Evolutionary conservation across 2,797 vertebrate species (phyloP), one percentile per base, ranked within the genome.

Genomic region (Gallirallus australis): DNA sequence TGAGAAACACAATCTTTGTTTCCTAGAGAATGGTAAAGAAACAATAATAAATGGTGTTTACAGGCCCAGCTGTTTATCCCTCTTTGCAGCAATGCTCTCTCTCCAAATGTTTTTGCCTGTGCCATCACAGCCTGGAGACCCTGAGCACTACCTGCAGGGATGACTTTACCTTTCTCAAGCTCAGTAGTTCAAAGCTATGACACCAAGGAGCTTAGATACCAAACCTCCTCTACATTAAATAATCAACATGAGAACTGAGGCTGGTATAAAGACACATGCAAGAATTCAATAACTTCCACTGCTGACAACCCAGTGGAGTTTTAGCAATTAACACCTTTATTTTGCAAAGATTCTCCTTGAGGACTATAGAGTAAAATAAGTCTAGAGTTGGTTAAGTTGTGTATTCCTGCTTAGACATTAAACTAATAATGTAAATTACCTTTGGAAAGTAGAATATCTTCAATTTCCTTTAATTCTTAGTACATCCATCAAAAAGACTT

Each of bases 1-100:
- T 72, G 92, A 91, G 93, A 93, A 91, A 93, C 71, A 87, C 70
- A 78, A 59, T 54, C 76, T 94, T 85, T 81, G 93, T 94, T 84
- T 94, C 93, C 64, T 70, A 89, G 89, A 28, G 79, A 89, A 64
- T 77, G 75, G 60, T 71, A 80, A 82, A 80, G 90, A 72, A 95
- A 93, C 88, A 95, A 84, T 61, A 92, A 89, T 90, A 90, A 88
- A 37, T 60, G 83, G 30, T 76, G 59, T 93, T 95, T 87, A 80
- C 68, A 68, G 64, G 88, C 50, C 56, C 0, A 66, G 64, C 54
- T 89, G 56, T 82, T 94, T 82, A 78, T 65, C 57, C 50, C 61
- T 27, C 86, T 61, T 84, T 61, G 73, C 47, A 78, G 37, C 69
- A 48, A 30, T 1, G 5, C 30, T 78, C 13, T 35, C 37, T 50